Percentiles rank a stretch among this genome's conserved stretches.
phyloP scores from a whole-genome alignment of 1,140 invertebrate genomes.

The Sycophaga agraensis region DNA sequence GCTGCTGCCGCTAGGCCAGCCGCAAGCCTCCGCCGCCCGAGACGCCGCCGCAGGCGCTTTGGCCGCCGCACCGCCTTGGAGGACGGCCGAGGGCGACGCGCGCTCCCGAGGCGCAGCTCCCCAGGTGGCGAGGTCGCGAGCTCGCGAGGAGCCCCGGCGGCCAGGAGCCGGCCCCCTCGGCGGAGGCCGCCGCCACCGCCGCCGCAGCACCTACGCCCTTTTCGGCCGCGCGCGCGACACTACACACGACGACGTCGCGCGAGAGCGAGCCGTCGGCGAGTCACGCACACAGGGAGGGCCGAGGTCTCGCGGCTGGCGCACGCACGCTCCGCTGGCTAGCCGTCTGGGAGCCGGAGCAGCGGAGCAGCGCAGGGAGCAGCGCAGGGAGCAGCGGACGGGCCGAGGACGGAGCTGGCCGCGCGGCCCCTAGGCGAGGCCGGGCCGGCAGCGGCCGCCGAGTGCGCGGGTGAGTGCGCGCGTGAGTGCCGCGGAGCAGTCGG shows the following conservation, averaged over 20 bases:
- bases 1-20: constrained; percentile 20
- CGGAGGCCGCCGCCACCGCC: background rate
- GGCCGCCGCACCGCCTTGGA: background rate
- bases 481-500: too few species aligned
- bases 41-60: background rate
- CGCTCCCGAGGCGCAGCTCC: constrained; percentile 1
- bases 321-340: too few species aligned
- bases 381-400: background rate
- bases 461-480: background rate
- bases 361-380: background rate
- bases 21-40: background rate
- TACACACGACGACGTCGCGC: background rate
- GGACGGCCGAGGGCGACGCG: background rate
- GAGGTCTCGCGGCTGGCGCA: background rate
- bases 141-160: background rate
- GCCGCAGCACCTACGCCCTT: background rate
- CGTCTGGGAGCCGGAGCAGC: background rate
- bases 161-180: background rate
- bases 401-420: background rate
- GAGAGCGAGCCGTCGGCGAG: too few species aligned
- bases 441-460: background rate
- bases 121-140: background rate
- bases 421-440: background rate
- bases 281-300: background rate
- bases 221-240: background rate